Evolutionary conservation across 2,797 vertebrate genomes (phyloP).

Genomic region (Euthynnus affinis): DNA sequence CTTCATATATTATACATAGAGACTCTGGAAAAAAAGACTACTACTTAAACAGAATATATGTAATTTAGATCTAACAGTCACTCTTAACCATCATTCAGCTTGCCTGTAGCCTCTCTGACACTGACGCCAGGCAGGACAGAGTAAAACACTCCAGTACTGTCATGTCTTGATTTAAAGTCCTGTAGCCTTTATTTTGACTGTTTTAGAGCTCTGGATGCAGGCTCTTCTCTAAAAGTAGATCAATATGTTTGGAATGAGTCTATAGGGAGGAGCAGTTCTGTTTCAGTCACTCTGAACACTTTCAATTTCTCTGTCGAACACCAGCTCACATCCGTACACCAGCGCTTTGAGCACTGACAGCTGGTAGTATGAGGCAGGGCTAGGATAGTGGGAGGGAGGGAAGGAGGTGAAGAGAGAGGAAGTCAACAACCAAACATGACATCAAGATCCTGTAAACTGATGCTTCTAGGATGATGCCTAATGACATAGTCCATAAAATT

Average conservation of each 20-base stretch:
- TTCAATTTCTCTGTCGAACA: conserved; percentile 69
- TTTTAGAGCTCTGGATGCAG: conserved; percentile 64
- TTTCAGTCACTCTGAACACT: conserved; percentile 71
- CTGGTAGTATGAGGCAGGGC: conserved; percentile 61
- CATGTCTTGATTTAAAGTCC: conserved; percentile 71
- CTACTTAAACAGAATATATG: conserved; percentile 57
- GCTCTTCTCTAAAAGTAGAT: conserved; percentile 68
- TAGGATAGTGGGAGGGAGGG: conserved; percentile 32
- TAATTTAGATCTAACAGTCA: conserved; percentile 56
- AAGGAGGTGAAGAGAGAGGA: conserved; percentile 53
- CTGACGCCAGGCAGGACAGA: conserved; percentile 49
- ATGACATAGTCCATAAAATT: conserved; percentile 70
- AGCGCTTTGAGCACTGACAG: conserved; percentile 65
- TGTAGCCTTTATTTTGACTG: conserved; percentile 66
- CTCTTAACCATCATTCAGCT: conserved; percentile 57
- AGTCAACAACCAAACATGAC: conserved; percentile 74
- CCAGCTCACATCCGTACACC: conserved; percentile 73
- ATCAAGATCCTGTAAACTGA: conserved; percentile 68
- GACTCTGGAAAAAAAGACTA: conserved; percentile 42
- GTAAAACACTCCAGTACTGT: conserved; percentile 49
- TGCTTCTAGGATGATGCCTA: conserved; percentile 54
- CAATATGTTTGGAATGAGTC: conserved; percentile 77
- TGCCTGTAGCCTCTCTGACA: conserved; percentile 56
- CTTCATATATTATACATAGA: conserved; percentile 71
- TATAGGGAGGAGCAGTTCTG: conserved; percentile 64